phyloP scores from a whole-genome alignment of 1,140 invertebrate genomes.

The Oncopodura yosiiana region DNA sequence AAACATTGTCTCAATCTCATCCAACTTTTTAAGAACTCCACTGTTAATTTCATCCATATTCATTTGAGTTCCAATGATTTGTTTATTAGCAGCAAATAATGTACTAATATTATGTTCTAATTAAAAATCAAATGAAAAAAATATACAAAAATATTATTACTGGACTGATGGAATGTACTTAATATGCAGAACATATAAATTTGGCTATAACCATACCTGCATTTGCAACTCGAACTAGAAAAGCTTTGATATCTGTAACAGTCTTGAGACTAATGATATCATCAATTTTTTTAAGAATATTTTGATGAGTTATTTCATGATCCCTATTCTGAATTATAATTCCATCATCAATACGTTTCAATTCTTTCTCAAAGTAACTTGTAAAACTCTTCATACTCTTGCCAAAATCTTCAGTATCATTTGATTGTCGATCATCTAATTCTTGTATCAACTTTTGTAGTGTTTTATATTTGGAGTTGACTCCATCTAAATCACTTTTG shows the following conservation, averaged over 20 bases:
- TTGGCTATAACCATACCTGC: too few species aligned
- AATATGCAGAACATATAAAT: too few species aligned
- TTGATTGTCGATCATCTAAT: too few species aligned
- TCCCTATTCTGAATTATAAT: slow-evolving; percentile 22
- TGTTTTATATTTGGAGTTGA: too few species aligned
- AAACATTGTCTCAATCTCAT: too few species aligned
- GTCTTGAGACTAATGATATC: background rate
- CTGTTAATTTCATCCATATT: slow-evolving; percentile 5
- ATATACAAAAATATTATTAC: too few species aligned
- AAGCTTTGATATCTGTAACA: background rate
- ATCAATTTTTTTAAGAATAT: slow-evolving; percentile 18
- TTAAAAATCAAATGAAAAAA: too few species aligned
- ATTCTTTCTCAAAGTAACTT: slow-evolving; percentile 2
- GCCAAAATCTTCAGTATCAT: slow-evolving; percentile 3
- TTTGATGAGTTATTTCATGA: slow-evolving; percentile 20
- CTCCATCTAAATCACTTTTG: too few species aligned
- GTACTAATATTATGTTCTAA: slow-evolving; percentile 13
- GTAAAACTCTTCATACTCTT: slow-evolving; percentile 2
- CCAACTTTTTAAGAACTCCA: too few species aligned
- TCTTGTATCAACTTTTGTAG: too few species aligned
- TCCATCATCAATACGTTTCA: slow-evolving; percentile 19
- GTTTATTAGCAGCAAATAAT: slow-evolving; percentile 15
- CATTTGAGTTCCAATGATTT: slow-evolving; percentile 2
- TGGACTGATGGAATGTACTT: too few species aligned
- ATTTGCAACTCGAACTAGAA: background rate